Conservation (phyloP, 2,113 vertebrate species). For the Coptodon rendalli region DNA sequence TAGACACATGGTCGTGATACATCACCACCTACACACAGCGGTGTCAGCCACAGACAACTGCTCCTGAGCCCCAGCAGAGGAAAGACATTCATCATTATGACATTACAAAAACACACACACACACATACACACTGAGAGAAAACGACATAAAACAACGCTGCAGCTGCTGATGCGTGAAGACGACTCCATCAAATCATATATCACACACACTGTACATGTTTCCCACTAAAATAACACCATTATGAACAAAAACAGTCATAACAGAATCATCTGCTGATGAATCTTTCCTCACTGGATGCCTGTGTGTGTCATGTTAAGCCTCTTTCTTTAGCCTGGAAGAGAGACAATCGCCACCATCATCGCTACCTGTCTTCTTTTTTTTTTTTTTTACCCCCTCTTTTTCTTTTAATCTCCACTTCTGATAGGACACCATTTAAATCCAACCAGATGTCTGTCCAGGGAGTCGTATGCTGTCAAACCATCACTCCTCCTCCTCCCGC, state of each 20-base stretch:
- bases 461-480: slow-evolving; percentile 17
- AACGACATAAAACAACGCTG: slow-evolving; percentile 22
- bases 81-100: slow-evolving; percentile 69
- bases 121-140: not conserved
- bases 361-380: not conserved
- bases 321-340: not conserved
- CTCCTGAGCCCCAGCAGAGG: slow-evolving; percentile 57
- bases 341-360: not conserved
- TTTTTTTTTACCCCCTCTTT: not conserved
- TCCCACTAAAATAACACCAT: slow-evolving; percentile 34
- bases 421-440: slow-evolving; percentile 36
- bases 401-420: slow-evolving; percentile 41
- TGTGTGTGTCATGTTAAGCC: not conserved
- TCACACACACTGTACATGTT: slow-evolving; percentile 26
- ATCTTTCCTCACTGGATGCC: not conserved
- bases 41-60: slow-evolving; percentile 59
- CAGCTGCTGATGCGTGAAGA: slow-evolving; percentile 46
- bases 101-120: slow-evolving; percentile 32
- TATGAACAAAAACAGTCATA: slow-evolving; percentile 17
- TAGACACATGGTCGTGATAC: slow-evolving; percentile 33
- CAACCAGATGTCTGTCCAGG: slow-evolving; percentile 4
- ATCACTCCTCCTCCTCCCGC: not conserved
- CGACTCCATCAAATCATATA: slow-evolving; percentile 48
- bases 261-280: not conserved
- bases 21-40: slow-evolving; percentile 55